Conservation (phyloP, 2,113 vertebrate genomes). For the Emydura subglobosa region DNA sequence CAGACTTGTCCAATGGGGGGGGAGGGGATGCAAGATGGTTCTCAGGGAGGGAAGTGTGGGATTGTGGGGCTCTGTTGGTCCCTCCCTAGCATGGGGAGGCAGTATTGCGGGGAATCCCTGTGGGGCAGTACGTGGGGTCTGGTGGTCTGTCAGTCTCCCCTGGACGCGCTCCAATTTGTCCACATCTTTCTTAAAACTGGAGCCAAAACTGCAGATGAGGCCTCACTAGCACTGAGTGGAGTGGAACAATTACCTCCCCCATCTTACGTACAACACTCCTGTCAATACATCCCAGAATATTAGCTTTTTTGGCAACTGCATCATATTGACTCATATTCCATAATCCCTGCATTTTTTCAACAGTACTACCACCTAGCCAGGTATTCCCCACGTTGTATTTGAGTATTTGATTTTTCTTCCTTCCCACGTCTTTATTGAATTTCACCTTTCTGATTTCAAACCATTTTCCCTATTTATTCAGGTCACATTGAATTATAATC, state of each 20-base stretch:
- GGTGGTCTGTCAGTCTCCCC: neutral
- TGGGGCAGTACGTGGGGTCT: neutral
- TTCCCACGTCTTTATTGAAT: neutral
- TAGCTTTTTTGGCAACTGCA: neutral
- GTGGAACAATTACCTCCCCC: neutral
- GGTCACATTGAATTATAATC: neutral
- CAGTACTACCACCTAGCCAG: neutral
- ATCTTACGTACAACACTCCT: neutral
- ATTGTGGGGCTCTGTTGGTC: too few relatives aligned
- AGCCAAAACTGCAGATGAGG: neutral
- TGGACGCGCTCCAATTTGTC: neutral
- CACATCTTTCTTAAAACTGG: neutral
- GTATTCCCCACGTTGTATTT: neutral
- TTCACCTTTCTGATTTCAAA: neutral
- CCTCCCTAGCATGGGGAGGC: too few relatives aligned
- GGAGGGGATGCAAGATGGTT: too few relatives aligned
- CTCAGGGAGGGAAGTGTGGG: too few relatives aligned
- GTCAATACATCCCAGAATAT: neutral
- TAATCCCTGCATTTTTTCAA: neutral
- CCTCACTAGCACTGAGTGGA: neutral
- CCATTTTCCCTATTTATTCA: neutral
- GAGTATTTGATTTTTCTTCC: neutral
- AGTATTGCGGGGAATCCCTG: too few relatives aligned
- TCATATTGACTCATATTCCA: neutral
- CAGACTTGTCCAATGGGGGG: neutral